Base-by-base conservation (phyloP, 2,888 invertebrate species). In the Brachypalpus laphriformis region DNA sequence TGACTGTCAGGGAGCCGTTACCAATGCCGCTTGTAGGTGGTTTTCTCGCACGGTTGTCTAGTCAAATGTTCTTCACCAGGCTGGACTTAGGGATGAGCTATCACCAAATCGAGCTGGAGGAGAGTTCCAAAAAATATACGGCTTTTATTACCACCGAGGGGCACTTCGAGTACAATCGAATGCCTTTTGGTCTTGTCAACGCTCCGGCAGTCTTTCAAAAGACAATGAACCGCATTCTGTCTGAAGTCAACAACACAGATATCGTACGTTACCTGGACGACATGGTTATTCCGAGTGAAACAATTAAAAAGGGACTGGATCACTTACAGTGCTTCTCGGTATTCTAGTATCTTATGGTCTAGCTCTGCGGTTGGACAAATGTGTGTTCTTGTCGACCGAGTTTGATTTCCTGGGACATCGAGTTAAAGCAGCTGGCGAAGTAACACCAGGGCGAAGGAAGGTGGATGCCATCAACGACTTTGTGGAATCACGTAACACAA, bases 171-270 rank as follows among this genome's bases (percentile, higher is more conserved):
- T 51, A 66, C 16, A 87, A 86, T 7, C 61, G 76, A 0, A 85
- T 87, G 83, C 77, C 83, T 1, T 87, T 87, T 65, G 80, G 83
- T 0, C 56, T 82, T 0, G 81, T 81, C 16, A 87, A 87, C 37
- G 82, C 87, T 0, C 81, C 87, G 0, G 61, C 70, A 9, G 54
- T 78, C 1, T 87, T 87, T 45, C 82, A 87, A 34, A 25, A 47
- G 4, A 54, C 75, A 18, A 81, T 86, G 75, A 78, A 87, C 11
- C 63, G 42, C 9, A 49, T 87, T 18, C 14, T 47, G 1, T 47
- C 57, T 3, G 31, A 40, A 47, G 66, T 77, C 63, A 37, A 42
- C 8, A 51, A 54, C 34, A 22, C 3, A 1, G 11, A 51, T 20
- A 20, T 65, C 18, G 31, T 34, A 9, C 11, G 31, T 18, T 88